A percentile compares a stretch with the other conserved stretches of the same genome.
Evolutionary conservation across 2,113 vertebrate genomes (phyloP).

Genomic region (Tragelaphus strepsiceros): DNA sequence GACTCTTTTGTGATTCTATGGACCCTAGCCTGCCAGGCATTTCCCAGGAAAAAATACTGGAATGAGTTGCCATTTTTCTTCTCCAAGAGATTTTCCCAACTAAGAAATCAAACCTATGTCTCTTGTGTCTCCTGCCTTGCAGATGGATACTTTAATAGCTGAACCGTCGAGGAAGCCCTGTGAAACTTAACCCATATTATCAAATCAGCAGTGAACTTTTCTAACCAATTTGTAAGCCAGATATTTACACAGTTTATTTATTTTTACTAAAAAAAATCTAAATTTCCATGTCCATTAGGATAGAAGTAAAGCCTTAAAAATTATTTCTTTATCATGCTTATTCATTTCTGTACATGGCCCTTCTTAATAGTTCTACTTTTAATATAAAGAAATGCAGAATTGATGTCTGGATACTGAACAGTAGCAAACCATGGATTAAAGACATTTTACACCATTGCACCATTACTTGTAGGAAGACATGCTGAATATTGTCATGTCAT

Average conservation of each 20-base stretch:
- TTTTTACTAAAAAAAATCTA: background rate
- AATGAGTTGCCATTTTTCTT: background rate
- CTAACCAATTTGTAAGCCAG: background rate
- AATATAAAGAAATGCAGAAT: background rate
- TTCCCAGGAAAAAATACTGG: background rate
- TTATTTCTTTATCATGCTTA: background rate
- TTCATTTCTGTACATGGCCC: background rate
- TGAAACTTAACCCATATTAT: background rate
- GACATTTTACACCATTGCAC: background rate
- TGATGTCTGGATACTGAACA: background rate
- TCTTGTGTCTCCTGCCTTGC: background rate
- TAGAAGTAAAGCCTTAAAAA: background rate
- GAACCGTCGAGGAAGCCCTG: rapidly evolving
- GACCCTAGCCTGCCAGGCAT: background rate
- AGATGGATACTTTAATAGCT: background rate
- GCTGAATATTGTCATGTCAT: background rate
- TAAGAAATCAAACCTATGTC: background rate
- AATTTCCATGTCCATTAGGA: background rate
- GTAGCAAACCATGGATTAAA: background rate
- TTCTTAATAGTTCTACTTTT: background rate
- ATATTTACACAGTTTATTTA: background rate
- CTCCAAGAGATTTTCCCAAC: background rate
- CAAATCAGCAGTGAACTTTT: background rate
- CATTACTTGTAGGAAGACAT: background rate
- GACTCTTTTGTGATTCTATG: background rate